phyloP scores from a whole-genome alignment of 2,113 vertebrate genomes.

The Triplophysa dalaica region DNA sequence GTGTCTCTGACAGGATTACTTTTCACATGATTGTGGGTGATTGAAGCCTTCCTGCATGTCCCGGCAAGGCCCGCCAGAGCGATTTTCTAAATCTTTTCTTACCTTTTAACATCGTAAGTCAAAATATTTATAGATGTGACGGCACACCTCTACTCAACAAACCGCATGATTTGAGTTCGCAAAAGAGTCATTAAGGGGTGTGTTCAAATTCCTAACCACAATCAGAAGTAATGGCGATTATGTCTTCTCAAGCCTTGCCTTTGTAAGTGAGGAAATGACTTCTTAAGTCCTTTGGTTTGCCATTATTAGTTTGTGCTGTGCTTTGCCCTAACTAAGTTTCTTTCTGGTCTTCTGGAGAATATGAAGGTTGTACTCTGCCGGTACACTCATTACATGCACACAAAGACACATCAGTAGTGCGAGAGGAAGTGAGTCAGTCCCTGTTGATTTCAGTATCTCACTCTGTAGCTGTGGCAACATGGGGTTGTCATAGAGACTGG shows the following conservation, averaged over 20 bases:
- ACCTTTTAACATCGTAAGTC: not conserved
- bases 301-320: not conserved
- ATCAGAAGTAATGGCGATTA: too few species aligned
- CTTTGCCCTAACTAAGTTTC: not conserved
- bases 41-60: not conserved
- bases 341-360: not conserved
- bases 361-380: not conserved
- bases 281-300: too few species aligned
- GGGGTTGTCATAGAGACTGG: slow-evolving; percentile 67
- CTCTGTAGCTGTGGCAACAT: slow-evolving; percentile 69
- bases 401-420: slow-evolving; percentile 3
- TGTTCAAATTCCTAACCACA: too few species aligned
- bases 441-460: slow-evolving; percentile 68
- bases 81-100: not conserved
- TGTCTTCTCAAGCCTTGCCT: too few species aligned
- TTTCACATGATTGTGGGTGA: slow-evolving; percentile 9
- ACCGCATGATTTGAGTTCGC: not conserved
- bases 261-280: too few species aligned
- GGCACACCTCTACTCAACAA: not conserved
- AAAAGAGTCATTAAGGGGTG: not conserved
- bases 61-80: not conserved
- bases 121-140: not conserved
- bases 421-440: slow-evolving; percentile 78
- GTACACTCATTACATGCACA: not conserved
- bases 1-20: not conserved